Conservation (phyloP, 2,797 vertebrate genomes). For the Synanceia verrucosa region DNA sequence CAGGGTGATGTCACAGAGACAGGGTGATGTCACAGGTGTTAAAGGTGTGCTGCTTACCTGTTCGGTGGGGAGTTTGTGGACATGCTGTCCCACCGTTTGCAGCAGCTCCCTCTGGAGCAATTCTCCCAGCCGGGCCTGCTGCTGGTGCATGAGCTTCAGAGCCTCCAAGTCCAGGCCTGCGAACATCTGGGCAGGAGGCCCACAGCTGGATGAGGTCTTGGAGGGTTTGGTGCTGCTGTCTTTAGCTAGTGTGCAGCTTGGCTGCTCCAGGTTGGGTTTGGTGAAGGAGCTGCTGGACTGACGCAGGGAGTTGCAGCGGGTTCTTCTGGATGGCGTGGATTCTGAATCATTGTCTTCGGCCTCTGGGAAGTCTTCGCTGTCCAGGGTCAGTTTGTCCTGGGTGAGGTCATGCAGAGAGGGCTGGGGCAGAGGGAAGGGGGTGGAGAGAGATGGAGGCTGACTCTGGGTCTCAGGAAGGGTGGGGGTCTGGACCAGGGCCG, state of each 20-base stretch:
- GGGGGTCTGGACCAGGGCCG: background rate
- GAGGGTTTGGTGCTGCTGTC: constrained; percentile 60
- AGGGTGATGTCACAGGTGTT: too few species aligned
- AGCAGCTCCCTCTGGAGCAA: constrained; percentile 84
- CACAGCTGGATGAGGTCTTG: constrained; percentile 44
- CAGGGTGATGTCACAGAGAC: background rate
- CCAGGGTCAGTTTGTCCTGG: constrained; percentile 93
- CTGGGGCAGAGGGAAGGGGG: constrained; percentile 87
- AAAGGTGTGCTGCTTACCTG: constrained; percentile 81
- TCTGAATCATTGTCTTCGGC: constrained; percentile 82
- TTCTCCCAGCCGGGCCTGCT: constrained; percentile 83
- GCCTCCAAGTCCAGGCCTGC: constrained; percentile 90
- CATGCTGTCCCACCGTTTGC: constrained; percentile 36
- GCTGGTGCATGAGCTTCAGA: constrained; percentile 83
- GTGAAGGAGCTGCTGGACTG: constrained; percentile 90
- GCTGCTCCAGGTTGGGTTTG: constrained; percentile 92
- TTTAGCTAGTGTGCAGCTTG: constrained; percentile 80
- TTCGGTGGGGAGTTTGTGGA: constrained; percentile 57
- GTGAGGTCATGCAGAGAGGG: constrained; percentile 96
- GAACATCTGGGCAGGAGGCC: constrained; percentile 82
- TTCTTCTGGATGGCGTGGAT: constrained; percentile 35
- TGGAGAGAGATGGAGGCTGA: constrained; percentile 49
- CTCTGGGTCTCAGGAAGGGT: constrained; percentile 75
- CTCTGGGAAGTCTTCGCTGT: constrained; percentile 87
- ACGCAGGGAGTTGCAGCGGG: constrained; percentile 89